phyloP scores from a whole-genome alignment of 2,888 invertebrate species.

The Dolomedes plantarius region DNA sequence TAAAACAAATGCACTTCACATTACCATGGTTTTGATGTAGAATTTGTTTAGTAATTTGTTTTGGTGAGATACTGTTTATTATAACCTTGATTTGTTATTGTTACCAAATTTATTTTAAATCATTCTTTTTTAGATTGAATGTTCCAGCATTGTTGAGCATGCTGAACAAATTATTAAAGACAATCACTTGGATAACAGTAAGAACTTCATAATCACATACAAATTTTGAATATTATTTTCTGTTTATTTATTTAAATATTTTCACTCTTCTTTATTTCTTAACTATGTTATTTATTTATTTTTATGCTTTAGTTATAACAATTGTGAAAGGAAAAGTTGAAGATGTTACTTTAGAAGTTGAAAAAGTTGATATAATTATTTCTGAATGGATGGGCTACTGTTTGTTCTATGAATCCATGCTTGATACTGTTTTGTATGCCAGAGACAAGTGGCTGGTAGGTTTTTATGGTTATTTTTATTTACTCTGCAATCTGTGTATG shows the following conservation, averaged over 20 bases:
- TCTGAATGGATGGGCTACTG: conserved; percentile 90
- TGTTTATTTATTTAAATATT: too few relatives aligned
- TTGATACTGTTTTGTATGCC: conserved; percentile 98
- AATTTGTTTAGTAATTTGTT: too few relatives aligned
- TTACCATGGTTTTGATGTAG: too few relatives aligned
- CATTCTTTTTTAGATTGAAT: conserved; percentile 88
- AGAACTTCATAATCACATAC: conserved; percentile 85
- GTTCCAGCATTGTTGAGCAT: conserved; percentile 98
- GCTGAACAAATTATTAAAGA: conserved; percentile 93
- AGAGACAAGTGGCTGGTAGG: conserved; percentile 85
- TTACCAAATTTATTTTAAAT: too few relatives aligned
- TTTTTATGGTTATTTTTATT: conserved; percentile 28
- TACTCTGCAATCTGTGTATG: not conserved
- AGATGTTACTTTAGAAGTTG: conserved; percentile 91
- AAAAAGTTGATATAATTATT: conserved; percentile 93
- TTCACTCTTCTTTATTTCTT: too few relatives aligned
- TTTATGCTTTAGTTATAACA: conserved; percentile 60
- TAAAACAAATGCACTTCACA: too few relatives aligned
- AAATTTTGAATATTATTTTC: not conserved
- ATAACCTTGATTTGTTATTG: too few relatives aligned
- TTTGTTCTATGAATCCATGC: conserved; percentile 99
- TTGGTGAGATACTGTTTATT: too few relatives aligned
- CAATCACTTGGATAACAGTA: conserved; percentile 79
- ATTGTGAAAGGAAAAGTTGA: conserved; percentile 82
- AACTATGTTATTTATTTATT: not conserved